These are phyloP conservation scores for Prorops nasuta DNA, from an alignment of 1,140 invertebrate species.

Conservation along the genomic window DNA sequence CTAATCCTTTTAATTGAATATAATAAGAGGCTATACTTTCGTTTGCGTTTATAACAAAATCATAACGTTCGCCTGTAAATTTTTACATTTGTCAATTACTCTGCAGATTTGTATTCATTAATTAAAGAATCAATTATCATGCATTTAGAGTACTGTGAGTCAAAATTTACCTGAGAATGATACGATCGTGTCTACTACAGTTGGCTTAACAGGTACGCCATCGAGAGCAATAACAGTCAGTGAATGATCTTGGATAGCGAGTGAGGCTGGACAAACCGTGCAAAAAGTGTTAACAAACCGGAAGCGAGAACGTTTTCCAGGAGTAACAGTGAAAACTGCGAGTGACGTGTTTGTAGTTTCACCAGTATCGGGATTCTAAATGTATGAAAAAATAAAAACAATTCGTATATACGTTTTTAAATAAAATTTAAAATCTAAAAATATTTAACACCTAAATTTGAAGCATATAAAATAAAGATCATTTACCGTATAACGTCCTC, in stretches of 20 bases:
- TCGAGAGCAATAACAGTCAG: slow-evolving; percentile 58
- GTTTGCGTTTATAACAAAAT: slow-evolving; percentile 61
- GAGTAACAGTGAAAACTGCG: slow-evolving; percentile 29
- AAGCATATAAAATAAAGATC: no score
- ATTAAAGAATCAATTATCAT: no score
- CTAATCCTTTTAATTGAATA: slow-evolving; percentile 55
- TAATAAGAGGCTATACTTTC: slow-evolving; percentile 57
- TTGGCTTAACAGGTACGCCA: slow-evolving; percentile 26
- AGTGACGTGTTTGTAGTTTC: slow-evolving; percentile 16
- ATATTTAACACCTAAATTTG: no score
- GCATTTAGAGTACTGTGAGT: background rate
- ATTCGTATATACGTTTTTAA: background rate
- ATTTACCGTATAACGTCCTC: slow-evolving; percentile 78
- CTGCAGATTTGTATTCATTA: background rate
- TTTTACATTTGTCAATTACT: background rate
- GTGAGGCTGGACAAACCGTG: slow-evolving; percentile 51
- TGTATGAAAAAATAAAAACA: background rate
- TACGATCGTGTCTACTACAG: background rate
- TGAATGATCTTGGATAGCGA: slow-evolving; percentile 58
- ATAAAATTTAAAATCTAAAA: background rate
- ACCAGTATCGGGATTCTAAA: slow-evolving; percentile 10
- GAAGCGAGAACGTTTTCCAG: slow-evolving; percentile 53
- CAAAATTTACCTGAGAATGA: background rate
- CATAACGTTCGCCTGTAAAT: slow-evolving; percentile 63
- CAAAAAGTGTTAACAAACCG: slow-evolving; percentile 56